Conservation (phyloP, 2,113 vertebrate species). For the Dasypus novemcinctus region DNA sequence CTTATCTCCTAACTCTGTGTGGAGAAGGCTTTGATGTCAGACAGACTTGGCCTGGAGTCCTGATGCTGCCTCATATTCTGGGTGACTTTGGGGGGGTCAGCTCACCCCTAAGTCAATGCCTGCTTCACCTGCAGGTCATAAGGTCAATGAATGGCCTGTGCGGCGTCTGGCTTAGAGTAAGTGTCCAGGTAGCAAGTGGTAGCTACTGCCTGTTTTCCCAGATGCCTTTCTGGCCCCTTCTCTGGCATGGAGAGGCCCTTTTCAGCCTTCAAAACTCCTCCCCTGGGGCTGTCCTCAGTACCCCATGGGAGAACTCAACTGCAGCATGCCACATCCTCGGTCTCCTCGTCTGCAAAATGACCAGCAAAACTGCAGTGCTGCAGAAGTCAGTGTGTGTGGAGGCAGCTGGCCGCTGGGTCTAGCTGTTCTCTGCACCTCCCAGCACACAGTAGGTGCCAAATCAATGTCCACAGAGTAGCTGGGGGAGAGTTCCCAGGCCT, state of each 20-base stretch:
- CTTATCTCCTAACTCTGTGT: neutral
- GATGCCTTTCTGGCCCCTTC: neutral
- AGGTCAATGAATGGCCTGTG: neutral
- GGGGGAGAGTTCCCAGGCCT: neutral
- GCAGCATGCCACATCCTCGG: neutral
- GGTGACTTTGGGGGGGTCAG: neutral
- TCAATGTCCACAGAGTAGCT: neutral
- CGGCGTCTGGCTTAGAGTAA: no score
- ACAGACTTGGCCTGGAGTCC: neutral
- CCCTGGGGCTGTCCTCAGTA: neutral
- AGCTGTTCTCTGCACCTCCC: neutral
- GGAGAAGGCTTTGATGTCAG: neutral
- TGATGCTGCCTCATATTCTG: accelerated
- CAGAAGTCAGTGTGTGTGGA: accelerated
- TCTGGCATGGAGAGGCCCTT: neutral
- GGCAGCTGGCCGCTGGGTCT: neutral
- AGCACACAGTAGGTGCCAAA: neutral
- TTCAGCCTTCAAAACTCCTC: neutral
- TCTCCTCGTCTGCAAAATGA: neutral
- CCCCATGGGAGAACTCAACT: neutral
- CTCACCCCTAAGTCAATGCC: neutral
- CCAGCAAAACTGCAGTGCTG: no score
- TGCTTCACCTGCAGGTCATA: neutral
- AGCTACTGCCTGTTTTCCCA: neutral
- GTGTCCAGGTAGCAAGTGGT: accelerated